Evolutionary conservation across 2,113 vertebrate species (phyloP), one percentile per base, ranked within the genome.

Genomic region (Epinephelus cyanopodus): DNA sequence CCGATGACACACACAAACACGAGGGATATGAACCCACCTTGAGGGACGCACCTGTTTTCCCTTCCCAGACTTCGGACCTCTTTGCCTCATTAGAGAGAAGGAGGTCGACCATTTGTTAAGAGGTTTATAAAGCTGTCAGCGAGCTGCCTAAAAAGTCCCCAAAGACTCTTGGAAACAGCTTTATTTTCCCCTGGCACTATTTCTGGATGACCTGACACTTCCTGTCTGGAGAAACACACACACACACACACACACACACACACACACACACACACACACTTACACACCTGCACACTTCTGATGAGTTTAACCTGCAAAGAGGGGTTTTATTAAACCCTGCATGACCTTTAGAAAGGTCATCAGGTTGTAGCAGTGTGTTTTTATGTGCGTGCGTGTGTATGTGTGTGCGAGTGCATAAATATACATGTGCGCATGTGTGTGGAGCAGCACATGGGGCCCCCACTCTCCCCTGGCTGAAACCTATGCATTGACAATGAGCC

Each of bases 41-140:
- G 60, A 80, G 81, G 69, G 21, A 89, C 87, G 88, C 94, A 92
- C 94, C 90, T 95, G 92, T 87, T 93, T 93, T 83, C 74, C 70
- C 74, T 85, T 71, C 77, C 64, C 64, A 83, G 82, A 63, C 72
- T 37, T 78, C n/a, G 12, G 84, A 89, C 88, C 74, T 90, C 69
- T 83, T 80, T 78, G 69, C 82, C 88, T 94, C 92, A 91, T 90
- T 89, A 92, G 80, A 87, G 77, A 78, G 82, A 76, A 84, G 85
- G 85, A 76, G 84, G 82, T 67, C 60, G 48, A 67, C 81, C 85
- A 87, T 94, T 94, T 90, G 83, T 94, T 93, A 89, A 84, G 82
- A 83, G 81, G 68, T 92, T 90, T 90, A 92, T 94, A 87, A 93
- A 94, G 78, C 90, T 94, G 90, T 95, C 93, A 91, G 74, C 60